These are phyloP conservation scores for Cheilosia variabilis DNA, from an alignment of 2,888 invertebrate genomes.

Conservation along the genomic window DNA sequence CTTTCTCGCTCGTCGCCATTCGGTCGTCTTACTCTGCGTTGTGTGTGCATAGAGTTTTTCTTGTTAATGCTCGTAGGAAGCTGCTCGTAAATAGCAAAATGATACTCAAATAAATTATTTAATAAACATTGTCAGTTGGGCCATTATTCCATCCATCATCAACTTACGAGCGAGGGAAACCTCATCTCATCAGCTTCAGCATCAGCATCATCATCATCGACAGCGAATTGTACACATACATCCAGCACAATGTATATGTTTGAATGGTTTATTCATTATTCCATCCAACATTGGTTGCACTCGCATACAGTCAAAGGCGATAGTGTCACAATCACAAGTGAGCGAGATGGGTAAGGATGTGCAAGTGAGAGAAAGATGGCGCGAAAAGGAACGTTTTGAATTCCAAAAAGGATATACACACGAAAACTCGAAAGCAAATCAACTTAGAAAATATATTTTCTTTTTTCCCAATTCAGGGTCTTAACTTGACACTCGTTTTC, in stretches of 20 bases:
- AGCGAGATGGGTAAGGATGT: conserved; percentile 55
- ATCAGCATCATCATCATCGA: neutral
- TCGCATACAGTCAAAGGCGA: conserved; percentile 58
- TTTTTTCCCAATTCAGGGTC: neutral
- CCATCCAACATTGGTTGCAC: conserved; percentile 64
- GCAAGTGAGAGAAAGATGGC: conserved; percentile 67
- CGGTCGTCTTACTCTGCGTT: conserved; percentile 31
- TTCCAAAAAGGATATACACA: conserved; percentile 72
- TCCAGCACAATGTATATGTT: neutral
- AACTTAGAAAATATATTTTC: neutral
- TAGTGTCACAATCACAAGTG: conserved; percentile 63
- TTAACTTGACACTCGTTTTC: conserved; percentile 37
- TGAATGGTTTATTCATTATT: conserved; percentile 43
- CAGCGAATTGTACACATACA: conserved; percentile 14
- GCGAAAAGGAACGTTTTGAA: conserved; percentile 65
- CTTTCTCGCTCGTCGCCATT: conserved; percentile 49
- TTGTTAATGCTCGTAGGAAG: conserved; percentile 27
- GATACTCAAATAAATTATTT: conserved; percentile 66
- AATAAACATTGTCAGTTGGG: conserved; percentile 61
- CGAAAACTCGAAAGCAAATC: conserved; percentile 31
- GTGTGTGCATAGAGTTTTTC: conserved; percentile 27
- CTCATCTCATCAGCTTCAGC: conserved; percentile 8
- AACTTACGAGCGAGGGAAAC: conserved; percentile 25
- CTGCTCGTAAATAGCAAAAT: conserved; percentile 44
- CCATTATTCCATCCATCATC: conserved; percentile 62